Base-by-base conservation (phyloP, 2,797 vertebrate genomes). In the Fistularia tabacaria region DNA sequence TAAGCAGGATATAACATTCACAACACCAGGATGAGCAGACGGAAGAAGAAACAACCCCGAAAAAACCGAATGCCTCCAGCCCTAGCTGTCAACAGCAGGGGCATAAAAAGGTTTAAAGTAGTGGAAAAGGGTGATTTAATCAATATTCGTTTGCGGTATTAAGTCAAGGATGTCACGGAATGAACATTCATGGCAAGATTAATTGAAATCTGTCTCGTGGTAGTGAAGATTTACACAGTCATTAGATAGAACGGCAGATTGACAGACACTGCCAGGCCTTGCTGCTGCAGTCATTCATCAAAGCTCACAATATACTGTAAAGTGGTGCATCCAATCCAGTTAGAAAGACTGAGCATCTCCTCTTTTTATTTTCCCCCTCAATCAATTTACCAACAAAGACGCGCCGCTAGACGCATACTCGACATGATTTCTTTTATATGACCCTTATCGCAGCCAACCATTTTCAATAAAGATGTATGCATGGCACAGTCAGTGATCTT, bases 381-480 rank as follows among this genome's bases (percentile, higher is more conserved):
- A 53, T 37, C 1, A 4, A 10, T 57, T 53, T 13, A 57, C 54
- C 25, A 61, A 66, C 41, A 66, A 55, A 58, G 42, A 36, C 14
- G 12, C 38, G 41, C 2, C 25, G 25, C 25, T 5, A 5, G 25
- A 15, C 53, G 12, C 25, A 50, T 6, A 47, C 55, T 42, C 39
- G 10, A 48, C 37, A 6, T 42, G 38, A 38, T 51, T 41, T 58
- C 13, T 65, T 53, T 49, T 54, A 58, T 59, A 59, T 46, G 52
- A 40, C 48, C 62, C 55, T 71, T 71, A 64, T 56, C 57, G 14
- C 10, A 47, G 42, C 50, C 63, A 57, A 47, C 57, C 54, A 40
- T 59, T 55, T 57, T 57, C 36, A 42, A 53, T 51, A 9, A 52
- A 14, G 55, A 72, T 67, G 62, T 56, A 62, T 53, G 51, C 55